These are phyloP conservation scores for Cotesia typhae DNA, from an alignment of 1,140 invertebrate species.

Conservation along the genomic window DNA sequence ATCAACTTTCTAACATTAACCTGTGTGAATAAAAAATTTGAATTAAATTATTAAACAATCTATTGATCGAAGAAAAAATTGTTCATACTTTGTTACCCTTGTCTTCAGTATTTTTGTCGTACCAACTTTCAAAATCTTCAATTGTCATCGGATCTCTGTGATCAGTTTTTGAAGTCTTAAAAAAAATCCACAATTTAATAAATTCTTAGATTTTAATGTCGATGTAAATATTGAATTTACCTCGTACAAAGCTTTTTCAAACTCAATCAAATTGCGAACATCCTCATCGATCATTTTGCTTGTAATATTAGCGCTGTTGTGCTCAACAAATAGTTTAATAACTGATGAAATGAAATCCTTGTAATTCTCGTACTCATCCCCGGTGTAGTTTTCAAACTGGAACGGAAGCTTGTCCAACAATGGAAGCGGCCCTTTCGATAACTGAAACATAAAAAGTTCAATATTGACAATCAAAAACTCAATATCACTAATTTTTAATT, in stretches of 20 bases:
- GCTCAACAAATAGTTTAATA: constrained; percentile 23
- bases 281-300: constrained; percentile 26
- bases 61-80: neutral
- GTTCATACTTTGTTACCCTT: neutral
- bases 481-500: no score
- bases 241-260: constrained; percentile 33
- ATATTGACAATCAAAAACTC: no score
- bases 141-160: neutral
- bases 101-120: neutral
- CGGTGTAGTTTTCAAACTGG: constrained; percentile 36
- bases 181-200: neutral
- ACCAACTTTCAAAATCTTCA: neutral
- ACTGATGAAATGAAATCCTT: constrained; percentile 14
- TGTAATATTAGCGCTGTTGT: constrained; percentile 27
- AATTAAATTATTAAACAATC: neutral
- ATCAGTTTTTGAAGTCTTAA: neutral
- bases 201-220: neutral
- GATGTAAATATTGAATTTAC: neutral
- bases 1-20: neutral
- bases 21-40: neutral
- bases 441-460: no score
- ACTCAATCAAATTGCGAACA: constrained; percentile 31
- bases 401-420: neutral
- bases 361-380: constrained; percentile 15
- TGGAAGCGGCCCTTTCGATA: no score